Conservation (phyloP, 2,888 invertebrate genomes). For the Amphipyra berbera region DNA sequence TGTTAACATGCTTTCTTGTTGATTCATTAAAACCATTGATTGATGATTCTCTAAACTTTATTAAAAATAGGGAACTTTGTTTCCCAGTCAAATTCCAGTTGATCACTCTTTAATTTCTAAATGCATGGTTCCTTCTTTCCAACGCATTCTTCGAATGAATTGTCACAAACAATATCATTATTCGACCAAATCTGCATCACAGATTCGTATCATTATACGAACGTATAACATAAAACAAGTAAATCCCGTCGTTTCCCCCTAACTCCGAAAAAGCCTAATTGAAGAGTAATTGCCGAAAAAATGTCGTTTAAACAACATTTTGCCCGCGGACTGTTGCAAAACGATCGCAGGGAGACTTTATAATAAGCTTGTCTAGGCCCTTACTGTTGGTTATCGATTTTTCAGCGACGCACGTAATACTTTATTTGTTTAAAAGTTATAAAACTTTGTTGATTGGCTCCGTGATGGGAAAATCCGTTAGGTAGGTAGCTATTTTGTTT, state of each 20-base stretch:
- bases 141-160: background rate
- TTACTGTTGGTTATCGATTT: conserved; percentile 41
- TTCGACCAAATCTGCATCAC: conserved; percentile 41
- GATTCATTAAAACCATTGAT: background rate
- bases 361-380: conserved; percentile 50
- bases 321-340: conserved; percentile 41
- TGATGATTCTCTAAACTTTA: too few relatives aligned
- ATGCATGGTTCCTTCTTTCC: conserved; percentile 2
- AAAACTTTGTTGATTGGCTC: conserved; percentile 47
- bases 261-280: conserved; percentile 50
- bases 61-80: background rate
- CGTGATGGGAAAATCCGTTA: conserved; percentile 3
- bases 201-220: conserved; percentile 37
- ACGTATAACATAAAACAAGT: conserved; percentile 52
- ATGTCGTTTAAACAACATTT: conserved; percentile 52
- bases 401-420: conserved; percentile 12
- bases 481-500: conserved; percentile 3
- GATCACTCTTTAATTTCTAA: background rate
- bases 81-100: conserved; percentile 1
- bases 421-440: conserved; percentile 18
- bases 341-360: conserved; percentile 36
- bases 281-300: conserved; percentile 61
- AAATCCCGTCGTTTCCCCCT: conserved; percentile 37
- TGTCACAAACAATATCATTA: conserved; percentile 23
- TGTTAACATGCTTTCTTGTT: background rate